Evolutionary conservation across 53 echinoderm and acorn worm species (phyloP).

Genomic region (Zoroaster sp.): DNA sequence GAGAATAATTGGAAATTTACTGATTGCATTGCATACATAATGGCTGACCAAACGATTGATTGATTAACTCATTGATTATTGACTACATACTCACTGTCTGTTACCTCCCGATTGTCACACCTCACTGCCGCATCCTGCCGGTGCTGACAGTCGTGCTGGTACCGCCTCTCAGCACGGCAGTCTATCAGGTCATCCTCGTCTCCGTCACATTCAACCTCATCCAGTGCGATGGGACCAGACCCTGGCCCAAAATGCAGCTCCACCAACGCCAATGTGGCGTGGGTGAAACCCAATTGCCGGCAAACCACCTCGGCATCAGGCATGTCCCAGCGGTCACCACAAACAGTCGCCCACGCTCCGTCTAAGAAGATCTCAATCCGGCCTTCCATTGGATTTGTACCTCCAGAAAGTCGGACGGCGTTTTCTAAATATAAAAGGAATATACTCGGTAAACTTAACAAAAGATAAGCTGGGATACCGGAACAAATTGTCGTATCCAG

Average conservation of each 20-base stretch:
- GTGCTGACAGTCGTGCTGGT: constrained; percentile 34
- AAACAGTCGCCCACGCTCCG: constrained; percentile 28
- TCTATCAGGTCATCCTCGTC: constrained; percentile 25
- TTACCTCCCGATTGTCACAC: constrained; percentile 10
- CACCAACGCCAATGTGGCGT: constrained; percentile 1
- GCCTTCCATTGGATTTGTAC: neutral
- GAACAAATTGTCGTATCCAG: neutral
- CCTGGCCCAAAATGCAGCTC: constrained; percentile 12
- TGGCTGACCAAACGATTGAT: too few species aligned
- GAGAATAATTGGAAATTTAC: too few species aligned
- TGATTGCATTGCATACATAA: too few species aligned
- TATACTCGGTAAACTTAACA: too few species aligned
- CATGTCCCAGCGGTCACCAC: constrained; percentile 25
- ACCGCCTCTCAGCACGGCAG: neutral
- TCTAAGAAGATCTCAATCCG: constrained; percentile 1
- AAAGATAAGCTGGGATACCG: neutral
- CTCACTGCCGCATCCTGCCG: constrained; percentile 32
- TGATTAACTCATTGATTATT: too few species aligned
- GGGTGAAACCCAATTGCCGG: neutral
- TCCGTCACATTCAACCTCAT: constrained; percentile 36
- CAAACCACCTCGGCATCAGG: constrained; percentile 23
- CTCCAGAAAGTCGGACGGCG: neutral
- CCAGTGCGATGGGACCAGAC: constrained; percentile 25
- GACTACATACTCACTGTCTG: neutral
- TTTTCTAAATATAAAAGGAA: neutral